These are phyloP conservation scores for Abramis brama DNA, from an alignment of 2,113 vertebrate genomes.

Conservation along the genomic window DNA sequence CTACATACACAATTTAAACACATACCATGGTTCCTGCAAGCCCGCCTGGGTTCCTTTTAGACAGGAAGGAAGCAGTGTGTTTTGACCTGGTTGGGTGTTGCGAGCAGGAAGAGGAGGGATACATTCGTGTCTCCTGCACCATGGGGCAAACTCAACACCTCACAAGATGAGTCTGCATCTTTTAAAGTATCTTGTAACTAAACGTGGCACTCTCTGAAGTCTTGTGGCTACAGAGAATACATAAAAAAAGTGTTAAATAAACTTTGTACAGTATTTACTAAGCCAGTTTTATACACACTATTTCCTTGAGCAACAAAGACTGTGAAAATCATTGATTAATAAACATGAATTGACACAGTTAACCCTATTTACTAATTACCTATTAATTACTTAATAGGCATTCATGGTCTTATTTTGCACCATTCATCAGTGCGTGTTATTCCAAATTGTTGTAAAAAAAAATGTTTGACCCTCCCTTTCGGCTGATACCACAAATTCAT, in stretches of 20 bases:
- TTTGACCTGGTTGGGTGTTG: conserved; percentile 53
- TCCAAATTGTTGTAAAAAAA: neutral
- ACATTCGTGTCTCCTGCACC: conserved; percentile 7
- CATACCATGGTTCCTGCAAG: conserved; percentile 46
- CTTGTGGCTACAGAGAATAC: neutral
- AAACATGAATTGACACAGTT: neutral
- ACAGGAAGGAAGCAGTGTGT: conserved; percentile 57
- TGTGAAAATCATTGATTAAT: neutral
- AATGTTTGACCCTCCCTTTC: neutral
- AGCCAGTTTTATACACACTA: neutral
- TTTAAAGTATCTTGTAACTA: conserved; percentile 29
- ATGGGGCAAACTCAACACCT: conserved; percentile 30
- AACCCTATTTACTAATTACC: neutral
- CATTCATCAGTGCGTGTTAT: neutral
- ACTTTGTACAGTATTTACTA: neutral
- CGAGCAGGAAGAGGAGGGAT: conserved; percentile 56
- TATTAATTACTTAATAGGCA: neutral
- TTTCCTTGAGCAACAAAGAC: neutral
- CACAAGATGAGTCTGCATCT: conserved; percentile 56
- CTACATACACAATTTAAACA: conserved; percentile 20
- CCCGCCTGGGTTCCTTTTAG: conserved; percentile 47
- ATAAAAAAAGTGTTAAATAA: neutral
- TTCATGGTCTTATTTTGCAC: neutral
- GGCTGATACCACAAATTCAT: neutral
- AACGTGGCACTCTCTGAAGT: neutral